Evolutionary conservation across 2,797 vertebrate species (phyloP).

Genomic region (Paratrypauchen microcephalus): DNA sequence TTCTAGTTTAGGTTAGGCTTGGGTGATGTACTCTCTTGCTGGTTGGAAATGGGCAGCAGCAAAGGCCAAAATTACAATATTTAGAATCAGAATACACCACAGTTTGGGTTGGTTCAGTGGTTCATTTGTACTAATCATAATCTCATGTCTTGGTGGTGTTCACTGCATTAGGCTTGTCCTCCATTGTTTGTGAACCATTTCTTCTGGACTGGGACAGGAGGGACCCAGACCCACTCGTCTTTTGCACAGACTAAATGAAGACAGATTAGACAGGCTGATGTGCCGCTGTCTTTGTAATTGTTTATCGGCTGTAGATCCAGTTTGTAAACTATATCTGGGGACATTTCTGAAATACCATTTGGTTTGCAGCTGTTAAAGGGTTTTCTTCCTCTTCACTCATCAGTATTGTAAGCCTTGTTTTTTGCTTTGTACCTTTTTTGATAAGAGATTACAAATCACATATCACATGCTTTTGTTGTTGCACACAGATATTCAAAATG

Average conservation of each 20-base stretch:
- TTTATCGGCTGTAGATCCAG: not conserved
- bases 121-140: no score
- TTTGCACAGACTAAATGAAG: not conserved
- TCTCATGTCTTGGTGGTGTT: no score
- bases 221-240: no score
- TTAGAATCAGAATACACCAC: no score
- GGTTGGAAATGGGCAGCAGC: no score
- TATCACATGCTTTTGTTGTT: not conserved
- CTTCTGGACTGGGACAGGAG: no score
- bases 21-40: no score
- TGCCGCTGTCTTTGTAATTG: not conserved
- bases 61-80: no score
- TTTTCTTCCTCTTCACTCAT: conserved; percentile 8
- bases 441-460: not conserved
- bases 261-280: not conserved
- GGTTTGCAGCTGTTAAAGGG: not conserved
- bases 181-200: no score
- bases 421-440: conserved; percentile 3
- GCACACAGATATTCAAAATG: not conserved
- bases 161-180: no score
- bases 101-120: no score
- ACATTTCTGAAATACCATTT: conserved; percentile 2
- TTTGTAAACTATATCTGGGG: not conserved
- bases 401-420: conserved; percentile 21
- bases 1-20: no score